Percentiles rank a stretch among this genome's conserved stretches.
Evolutionary conservation across 1,140 invertebrate species (phyloP).

Genomic region (Eurosta solidaginis): DNA sequence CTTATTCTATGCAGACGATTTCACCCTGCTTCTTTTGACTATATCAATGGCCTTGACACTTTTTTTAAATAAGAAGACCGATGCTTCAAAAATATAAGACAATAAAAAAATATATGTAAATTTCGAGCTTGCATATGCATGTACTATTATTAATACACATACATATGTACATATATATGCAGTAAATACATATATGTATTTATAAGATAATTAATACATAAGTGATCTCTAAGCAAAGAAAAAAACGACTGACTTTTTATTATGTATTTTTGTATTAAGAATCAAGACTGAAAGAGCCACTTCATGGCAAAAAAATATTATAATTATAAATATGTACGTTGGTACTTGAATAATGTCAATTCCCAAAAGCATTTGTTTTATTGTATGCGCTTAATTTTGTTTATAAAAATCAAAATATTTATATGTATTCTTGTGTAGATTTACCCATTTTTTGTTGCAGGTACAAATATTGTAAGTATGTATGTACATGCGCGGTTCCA

Average conservation of each 20-base stretch:
- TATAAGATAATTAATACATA: neutral
- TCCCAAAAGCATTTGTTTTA: neutral
- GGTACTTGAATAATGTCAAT: neutral
- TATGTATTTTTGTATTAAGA: neutral
- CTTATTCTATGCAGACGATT: no score
- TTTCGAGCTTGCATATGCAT: neutral
- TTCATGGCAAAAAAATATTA: neutral
- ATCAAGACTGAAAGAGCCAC: neutral
- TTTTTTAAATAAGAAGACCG: no score
- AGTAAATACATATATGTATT: no score
- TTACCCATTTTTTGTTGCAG: no score
- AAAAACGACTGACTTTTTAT: conserved; percentile 7
- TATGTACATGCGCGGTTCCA: no score
- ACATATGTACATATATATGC: neutral
- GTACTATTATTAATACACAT: neutral
- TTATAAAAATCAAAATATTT: neutral
- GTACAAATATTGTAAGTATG: no score
- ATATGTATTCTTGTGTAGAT: neutral
- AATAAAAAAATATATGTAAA: neutral
- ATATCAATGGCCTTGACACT: no score
- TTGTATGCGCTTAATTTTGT: neutral
- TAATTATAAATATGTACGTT: neutral
- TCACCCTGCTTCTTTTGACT: no score
- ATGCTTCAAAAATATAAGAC: no score
- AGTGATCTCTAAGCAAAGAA: conserved; percentile 19